Percentiles rank a stretch among this genome's conserved stretches.
phyloP scores from a whole-genome alignment of 2,113 vertebrate genomes.

The Furnarius figulus region DNA sequence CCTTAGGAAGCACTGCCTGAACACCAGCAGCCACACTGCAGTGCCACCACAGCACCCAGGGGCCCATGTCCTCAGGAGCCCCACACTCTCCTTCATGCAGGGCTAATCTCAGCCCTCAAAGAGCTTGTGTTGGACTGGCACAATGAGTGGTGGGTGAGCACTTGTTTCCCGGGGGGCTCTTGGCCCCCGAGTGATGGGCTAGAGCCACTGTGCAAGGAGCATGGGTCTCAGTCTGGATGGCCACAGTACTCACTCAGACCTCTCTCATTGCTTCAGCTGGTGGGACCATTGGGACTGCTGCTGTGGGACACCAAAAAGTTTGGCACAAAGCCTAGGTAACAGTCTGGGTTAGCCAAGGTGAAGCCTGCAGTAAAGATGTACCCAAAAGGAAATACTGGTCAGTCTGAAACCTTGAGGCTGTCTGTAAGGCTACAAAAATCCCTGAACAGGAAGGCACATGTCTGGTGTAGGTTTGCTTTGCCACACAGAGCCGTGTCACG shows the following conservation, averaged over 20 bases:
- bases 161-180: not conserved
- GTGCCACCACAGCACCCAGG: not conserved
- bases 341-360: not conserved
- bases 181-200: fast-evolving
- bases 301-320: not conserved
- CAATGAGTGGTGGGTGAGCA: not conserved
- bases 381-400: not conserved
- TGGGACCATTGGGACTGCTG: fast-evolving
- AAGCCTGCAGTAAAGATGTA: not conserved
- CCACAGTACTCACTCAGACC: fast-evolving
- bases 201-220: not conserved
- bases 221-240: not conserved
- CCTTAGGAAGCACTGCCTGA: not conserved
- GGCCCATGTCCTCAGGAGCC: not conserved
- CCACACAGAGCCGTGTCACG: not conserved
- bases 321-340: not conserved
- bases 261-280: not conserved
- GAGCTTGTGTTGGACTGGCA: not conserved
- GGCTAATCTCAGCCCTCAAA: not conserved
- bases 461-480: not conserved
- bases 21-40: not conserved
- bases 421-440: not conserved
- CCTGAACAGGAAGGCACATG: not conserved
- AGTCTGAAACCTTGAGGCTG: not conserved
- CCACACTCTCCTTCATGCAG: fast-evolving